Base-by-base conservation (phyloP, 2,113 vertebrate genomes). In the Trachemys scripta region DNA sequence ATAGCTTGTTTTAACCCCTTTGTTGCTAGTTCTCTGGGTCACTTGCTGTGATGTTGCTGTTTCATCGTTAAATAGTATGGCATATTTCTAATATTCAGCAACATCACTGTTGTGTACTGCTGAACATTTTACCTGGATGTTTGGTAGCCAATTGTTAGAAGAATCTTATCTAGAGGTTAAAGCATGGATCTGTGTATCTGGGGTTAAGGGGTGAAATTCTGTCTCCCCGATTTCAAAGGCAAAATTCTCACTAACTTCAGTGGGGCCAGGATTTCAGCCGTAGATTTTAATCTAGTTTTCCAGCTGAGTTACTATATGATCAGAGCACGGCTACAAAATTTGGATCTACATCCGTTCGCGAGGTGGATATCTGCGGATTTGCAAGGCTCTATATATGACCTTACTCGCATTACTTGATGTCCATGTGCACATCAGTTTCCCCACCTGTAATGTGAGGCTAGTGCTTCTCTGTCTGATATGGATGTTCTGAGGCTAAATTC, bases 401-500 rank as follows among this genome's bases (percentile, higher is more conserved):
- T 89, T 85, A 5, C 47, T 76, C 1, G 3, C 22, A 38, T 76
- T 45, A 85, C 80, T 89, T 85, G 45, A 81, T 54, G 84, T 86
- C 1, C 42, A 45, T 45, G 24, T 47, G 22, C 75, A 78, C 10
- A 72, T 20, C 11, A 84, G 57, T 78, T 90, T 81, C 50, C 6
- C 6, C 16, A 1, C 82, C 8, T 84, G 6, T 86, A 78, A 84
- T 51, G 1, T n/a, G 20, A n/a, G 35, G 11, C 29, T 84, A 11
- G 20, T 0, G 24, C 59, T 80, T 94, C 88, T 88, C 79, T 84
- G 35, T 29, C 51, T 38, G 72, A 82, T 84, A 56, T 62, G 3
- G 53, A 45, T 93, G 49, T 16, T 80, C 13, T 94, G 81, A 49
- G 51, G 57, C 20, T 84, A 69, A 69, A 81, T 76, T 85, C 20